phyloP scores from a whole-genome alignment of 2,113 vertebrate species.

The Strix aluco region DNA sequence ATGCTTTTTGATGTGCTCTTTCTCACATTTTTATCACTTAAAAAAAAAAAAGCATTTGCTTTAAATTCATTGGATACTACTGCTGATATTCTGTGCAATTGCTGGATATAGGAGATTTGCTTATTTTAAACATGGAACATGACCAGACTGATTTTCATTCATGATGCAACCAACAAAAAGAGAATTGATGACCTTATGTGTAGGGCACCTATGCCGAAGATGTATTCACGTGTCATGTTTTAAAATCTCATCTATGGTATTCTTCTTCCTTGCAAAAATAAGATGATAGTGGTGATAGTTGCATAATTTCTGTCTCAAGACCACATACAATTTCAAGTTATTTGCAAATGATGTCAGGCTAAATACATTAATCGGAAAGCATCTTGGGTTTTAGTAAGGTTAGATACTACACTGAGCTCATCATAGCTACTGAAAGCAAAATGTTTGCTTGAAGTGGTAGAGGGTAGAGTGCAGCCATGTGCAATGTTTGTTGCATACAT shows the following conservation, averaged over 20 bases:
- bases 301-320: background rate
- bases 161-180: background rate
- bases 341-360: background rate
- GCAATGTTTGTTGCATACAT: fast-evolving
- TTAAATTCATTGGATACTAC: background rate
- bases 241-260: background rate
- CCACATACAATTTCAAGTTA: background rate
- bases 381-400: background rate
- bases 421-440: background rate
- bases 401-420: background rate
- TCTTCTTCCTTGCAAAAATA: background rate
- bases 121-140: background rate
- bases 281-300: background rate
- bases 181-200: background rate
- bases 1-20: background rate
- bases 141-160: background rate
- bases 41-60: background rate
- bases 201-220: background rate
- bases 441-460: background rate
- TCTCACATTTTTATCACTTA: background rate
- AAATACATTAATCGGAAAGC: background rate
- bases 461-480: background rate
- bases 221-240: background rate
- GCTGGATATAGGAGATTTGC: background rate
- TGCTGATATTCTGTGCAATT: background rate